These are phyloP conservation scores for Cariama cristata DNA, from an alignment of 2,113 vertebrate species.

Conservation along the genomic window DNA sequence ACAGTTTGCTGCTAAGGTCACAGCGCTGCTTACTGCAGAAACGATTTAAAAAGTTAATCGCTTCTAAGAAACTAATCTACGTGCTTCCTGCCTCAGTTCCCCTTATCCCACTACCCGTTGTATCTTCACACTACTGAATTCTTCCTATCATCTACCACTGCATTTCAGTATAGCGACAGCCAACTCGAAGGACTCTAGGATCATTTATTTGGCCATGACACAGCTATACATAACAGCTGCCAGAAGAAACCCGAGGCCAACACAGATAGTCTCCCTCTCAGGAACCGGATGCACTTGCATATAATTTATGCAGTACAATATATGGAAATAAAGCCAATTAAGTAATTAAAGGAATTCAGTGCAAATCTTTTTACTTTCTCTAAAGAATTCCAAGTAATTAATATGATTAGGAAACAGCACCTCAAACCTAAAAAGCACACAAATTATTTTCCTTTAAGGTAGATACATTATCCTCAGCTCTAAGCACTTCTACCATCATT, in stretches of 20 bases:
- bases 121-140: not conserved
- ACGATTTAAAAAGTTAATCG: not conserved
- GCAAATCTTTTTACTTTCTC: slow-evolving; percentile 34
- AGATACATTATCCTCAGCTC: not conserved
- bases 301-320: slow-evolving; percentile 1
- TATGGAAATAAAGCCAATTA: slow-evolving; percentile 60
- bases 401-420: slow-evolving; percentile 28
- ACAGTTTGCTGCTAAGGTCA: not conserved
- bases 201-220: not conserved
- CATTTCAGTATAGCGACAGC: not conserved
- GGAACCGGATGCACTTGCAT: not conserved
- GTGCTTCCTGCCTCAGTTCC: not conserved
- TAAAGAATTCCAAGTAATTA: slow-evolving; percentile 35
- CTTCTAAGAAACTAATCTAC: not conserved
- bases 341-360: slow-evolving; percentile 23
- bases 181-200: not conserved
- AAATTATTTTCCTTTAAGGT: not conserved
- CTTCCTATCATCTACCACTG: not conserved
- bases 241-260: not conserved
- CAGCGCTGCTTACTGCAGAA: not conserved
- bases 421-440: slow-evolving; percentile 27
- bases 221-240: not conserved
- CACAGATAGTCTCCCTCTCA: not conserved
- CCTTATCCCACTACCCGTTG: not conserved
- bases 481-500: not conserved